These are phyloP conservation scores for Falco columbarius DNA, from an alignment of 2,797 vertebrate genomes.

Conservation along the genomic window DNA sequence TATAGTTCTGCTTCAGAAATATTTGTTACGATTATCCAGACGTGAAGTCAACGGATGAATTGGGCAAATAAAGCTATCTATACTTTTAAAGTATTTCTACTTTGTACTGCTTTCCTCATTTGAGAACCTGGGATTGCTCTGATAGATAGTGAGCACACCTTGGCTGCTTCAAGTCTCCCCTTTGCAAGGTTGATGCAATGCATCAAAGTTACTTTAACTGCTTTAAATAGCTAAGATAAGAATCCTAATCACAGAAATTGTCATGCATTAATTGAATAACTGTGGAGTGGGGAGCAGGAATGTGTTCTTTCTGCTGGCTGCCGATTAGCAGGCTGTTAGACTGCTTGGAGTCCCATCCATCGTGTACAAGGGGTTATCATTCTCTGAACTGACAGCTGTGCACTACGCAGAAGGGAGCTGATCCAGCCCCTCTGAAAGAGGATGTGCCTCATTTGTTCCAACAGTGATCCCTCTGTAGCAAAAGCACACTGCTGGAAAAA, in stretches of 20 bases:
- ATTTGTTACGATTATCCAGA: not conserved
- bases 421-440: not conserved
- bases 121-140: not conserved
- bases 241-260: slow-evolving; percentile 24
- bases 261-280: not conserved
- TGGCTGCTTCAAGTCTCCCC: not conserved
- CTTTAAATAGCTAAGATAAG: slow-evolving; percentile 44
- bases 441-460: not conserved
- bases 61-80: not conserved
- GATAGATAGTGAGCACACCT: not conserved
- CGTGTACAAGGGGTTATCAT: rapidly evolving
- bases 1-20: not conserved
- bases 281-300: not conserved
- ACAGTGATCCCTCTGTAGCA: not conserved
- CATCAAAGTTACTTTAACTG: slow-evolving; percentile 42
- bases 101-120: not conserved
- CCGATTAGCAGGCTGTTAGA: not conserved
- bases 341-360: not conserved
- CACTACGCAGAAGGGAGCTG: not conserved
- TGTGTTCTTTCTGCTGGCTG: slow-evolving; percentile 3
- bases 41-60: not conserved
- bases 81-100: not conserved
- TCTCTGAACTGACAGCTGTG: rapidly evolving
- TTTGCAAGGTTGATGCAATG: slow-evolving; percentile 6
- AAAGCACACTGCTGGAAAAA: not conserved